Conservation (phyloP, 1,140 invertebrate species). For the Sycophaga agraensis region DNA sequence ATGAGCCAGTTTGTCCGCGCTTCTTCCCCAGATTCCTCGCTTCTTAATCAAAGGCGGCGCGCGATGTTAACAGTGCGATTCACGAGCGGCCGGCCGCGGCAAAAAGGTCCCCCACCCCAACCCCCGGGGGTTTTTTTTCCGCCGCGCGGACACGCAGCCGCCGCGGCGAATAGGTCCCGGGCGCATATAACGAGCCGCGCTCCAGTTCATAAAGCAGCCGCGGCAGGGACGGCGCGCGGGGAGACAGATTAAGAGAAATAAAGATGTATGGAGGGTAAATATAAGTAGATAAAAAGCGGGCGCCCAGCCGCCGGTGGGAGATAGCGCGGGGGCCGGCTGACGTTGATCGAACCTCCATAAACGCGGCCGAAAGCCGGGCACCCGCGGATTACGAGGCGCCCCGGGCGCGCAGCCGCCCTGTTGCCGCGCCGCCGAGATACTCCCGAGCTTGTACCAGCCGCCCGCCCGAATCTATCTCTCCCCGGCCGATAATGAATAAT, state of each 20-base stretch:
- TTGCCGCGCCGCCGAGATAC: no score
- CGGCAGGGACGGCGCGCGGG: background rate
- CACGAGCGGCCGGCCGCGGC: slow-evolving; percentile 4
- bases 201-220: background rate
- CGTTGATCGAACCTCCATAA: slow-evolving; percentile 5
- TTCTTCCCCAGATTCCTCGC: slow-evolving; percentile 30
- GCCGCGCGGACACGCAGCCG: background rate
- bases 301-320: background rate
- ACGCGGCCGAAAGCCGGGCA: no score
- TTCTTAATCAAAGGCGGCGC: slow-evolving; percentile 31
- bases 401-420: no score
- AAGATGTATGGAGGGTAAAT: slow-evolving; percentile 16
- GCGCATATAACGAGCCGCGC: no score
- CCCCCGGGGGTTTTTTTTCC: slow-evolving; percentile 10
- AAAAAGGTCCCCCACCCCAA: slow-evolving; percentile 10
- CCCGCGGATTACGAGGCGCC: no score
- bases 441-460: no score
- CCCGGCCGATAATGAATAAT: no score
- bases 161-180: background rate
- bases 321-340: background rate
- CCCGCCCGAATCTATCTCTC: no score
- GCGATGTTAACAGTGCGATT: slow-evolving; percentile 30
- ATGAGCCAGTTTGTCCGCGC: slow-evolving; percentile 21
- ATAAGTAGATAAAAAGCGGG: slow-evolving; percentile 15
- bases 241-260: slow-evolving; percentile 28